phyloP scores from a whole-genome alignment of 2,113 vertebrate genomes.

The Cinclus cinclus region DNA sequence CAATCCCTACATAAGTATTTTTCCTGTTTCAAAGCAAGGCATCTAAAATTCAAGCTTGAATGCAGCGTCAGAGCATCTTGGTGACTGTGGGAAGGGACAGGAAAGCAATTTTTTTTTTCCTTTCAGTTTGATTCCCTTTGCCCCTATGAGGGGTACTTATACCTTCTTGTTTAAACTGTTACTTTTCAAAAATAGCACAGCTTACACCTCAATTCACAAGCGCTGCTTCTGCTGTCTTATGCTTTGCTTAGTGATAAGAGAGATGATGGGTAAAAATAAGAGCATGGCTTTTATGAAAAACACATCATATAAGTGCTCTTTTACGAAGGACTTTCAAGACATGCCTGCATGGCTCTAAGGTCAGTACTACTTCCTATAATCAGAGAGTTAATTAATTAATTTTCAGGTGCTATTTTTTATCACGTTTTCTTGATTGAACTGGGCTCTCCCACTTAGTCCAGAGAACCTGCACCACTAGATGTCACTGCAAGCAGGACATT shows the following conservation, averaged over 20 bases:
- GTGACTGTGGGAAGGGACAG: not conserved
- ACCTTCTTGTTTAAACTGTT: not conserved
- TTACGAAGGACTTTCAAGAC: not conserved
- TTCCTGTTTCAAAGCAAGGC: not conserved
- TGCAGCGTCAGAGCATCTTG: not conserved
- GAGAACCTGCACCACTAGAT: conserved; percentile 71
- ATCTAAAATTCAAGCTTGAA: not conserved
- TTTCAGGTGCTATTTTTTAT: not conserved
- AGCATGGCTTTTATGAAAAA: not conserved
- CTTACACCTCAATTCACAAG: fast-evolving
- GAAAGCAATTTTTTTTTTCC: not conserved
- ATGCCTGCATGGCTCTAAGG: not conserved
- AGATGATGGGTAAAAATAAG: not conserved
- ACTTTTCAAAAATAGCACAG: not conserved
- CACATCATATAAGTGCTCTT: not conserved
- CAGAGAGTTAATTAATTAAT: not conserved
- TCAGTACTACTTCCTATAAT: not conserved
- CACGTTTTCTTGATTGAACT: not conserved
- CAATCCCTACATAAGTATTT: not conserved
- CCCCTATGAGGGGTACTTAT: not conserved
- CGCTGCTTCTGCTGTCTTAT: not conserved
- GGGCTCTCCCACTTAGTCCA: not conserved
- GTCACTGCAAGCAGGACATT: conserved; percentile 75
- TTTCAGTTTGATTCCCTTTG: not conserved
- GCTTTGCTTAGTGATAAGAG: not conserved